Percentiles rank a stretch among this genome's conserved stretches.
Evolutionary conservation across 2,113 vertebrate genomes (phyloP).

Genomic region (Chionodraco myersi): DNA sequence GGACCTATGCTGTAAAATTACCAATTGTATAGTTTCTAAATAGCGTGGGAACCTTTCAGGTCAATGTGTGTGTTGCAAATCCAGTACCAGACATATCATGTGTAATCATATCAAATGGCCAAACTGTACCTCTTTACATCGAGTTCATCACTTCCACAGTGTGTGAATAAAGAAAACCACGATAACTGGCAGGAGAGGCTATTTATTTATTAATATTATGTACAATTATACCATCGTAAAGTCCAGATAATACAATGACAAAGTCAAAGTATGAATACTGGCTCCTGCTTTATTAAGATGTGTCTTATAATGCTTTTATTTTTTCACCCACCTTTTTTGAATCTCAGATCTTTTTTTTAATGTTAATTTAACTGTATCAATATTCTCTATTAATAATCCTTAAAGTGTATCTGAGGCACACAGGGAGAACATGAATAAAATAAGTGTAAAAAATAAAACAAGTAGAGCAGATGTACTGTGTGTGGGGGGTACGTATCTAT

Average conservation of each 20-base stretch:
- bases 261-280: slow-evolving; percentile 76
- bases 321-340: slow-evolving; percentile 46
- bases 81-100: neutral
- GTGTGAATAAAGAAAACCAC: slow-evolving; percentile 39
- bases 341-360: slow-evolving; percentile 43
- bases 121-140: neutral
- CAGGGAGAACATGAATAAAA: slow-evolving; percentile 82
- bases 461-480: slow-evolving; percentile 45
- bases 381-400: slow-evolving; percentile 77
- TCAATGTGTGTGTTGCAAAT: neutral
- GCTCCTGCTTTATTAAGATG: slow-evolving; percentile 70
- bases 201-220: slow-evolving; percentile 82
- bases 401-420: slow-evolving; percentile 85
- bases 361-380: slow-evolving; percentile 63
- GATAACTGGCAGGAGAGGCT: slow-evolving; percentile 73
- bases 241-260: slow-evolving; percentile 75
- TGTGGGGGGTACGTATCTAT: slow-evolving; percentile 57
- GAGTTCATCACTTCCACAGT: neutral
- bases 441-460: slow-evolving; percentile 67
- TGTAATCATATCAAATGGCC: neutral
- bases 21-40: too few relatives aligned
- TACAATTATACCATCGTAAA: slow-evolving; percentile 79
- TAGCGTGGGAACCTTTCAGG: too few relatives aligned
- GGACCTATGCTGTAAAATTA: neutral
- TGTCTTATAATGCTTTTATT: slow-evolving; percentile 56